Evolutionary conservation across 2,888 invertebrate genomes (phyloP), one percentile per base, ranked within the genome.

Genomic region (Tridacna gigas): DNA sequence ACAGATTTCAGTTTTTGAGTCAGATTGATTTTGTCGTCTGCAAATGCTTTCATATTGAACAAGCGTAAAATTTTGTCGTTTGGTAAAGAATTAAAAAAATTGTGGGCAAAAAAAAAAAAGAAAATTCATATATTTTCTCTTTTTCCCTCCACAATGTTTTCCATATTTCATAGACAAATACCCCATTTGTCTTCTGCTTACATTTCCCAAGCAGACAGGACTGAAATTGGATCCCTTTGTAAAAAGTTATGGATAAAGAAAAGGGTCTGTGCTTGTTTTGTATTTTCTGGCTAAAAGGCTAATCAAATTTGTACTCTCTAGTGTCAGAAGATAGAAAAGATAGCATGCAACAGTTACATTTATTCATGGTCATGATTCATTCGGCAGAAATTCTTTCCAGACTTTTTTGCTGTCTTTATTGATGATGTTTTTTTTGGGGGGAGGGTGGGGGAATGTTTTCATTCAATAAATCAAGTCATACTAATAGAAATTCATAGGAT

Each of bases 341-440:
- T 69, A 47, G 69, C 69, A 69, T 69, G 69, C 69, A 69, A 69
- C 69, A 69, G 69, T 69, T 69, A 69, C 69, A 69, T 69, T 69
- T 69, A 69, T 69, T 69, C 69, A 69, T 45, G 47, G 20, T 45
- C 69, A 69, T 69, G 69, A 69, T 69, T 69, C 69, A 69, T 69
- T 15, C 47, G 20, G 22, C 26, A 37, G 7, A 45, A 47, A 28
- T 65, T 26, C 37, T 37, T 37, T 37, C 37, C 37, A 37, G 37
- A 37, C 9, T 60, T 60, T 60, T 60, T 60, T 60, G 18, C 60
- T 60, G 1, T n/a, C 60, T n/a, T n/a, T 60, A 20, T 60, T 60
- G n/a, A 20, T n/a, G 18, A 20, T 60, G 20, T 20, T 20, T 60
- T 18, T 18, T 60, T 51, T 51, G 51, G 60, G 9, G 60, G 60